Base-by-base conservation (phyloP, 2,888 invertebrate genomes). In the Drosophila suboccidentalis region DNA sequence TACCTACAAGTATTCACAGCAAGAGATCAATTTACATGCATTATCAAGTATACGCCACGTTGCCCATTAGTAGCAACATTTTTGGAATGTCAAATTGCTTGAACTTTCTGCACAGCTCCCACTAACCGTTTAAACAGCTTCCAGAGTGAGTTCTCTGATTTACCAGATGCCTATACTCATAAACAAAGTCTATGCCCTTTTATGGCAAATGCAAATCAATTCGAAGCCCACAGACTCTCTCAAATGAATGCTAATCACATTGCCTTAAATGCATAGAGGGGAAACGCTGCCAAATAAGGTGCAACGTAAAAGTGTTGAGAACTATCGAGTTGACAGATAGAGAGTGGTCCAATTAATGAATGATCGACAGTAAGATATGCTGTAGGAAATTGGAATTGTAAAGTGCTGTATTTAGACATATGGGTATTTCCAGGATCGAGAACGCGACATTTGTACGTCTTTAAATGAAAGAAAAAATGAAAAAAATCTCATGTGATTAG, bases 231-330 rank as follows among this genome's bases (percentile, higher is more conserved):
- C 78, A 58, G 62, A 47, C 22, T 69, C 60, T 60, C 61, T 43
- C 49, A 60, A 80, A 75, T 72, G 34, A 66, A 65, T 70, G 78
- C 55, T 78, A 78, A 78, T 81, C 74, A 41, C 53, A 57, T 65
- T 51, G 9, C 78, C 78, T 67, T 73, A 65, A 78, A 67, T 57
- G 78, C n/a, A 13, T 6, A 13, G 17, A 32, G 61, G 68, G 68
- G 49, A 75, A 69, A 26, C 43, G 9, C 44, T 11, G 11, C 49
- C 61, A 58, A 39, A 65, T 38, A 36, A 32, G 29, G 11, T n/a
- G 15, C 13, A 11, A 32, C 60, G 55, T 60, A 62, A 78, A 67
- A 67, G 55, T 67, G 46, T 47, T 47, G 46, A 59, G 58, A 78
- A 36, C 49, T 39, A 29, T 54, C 36, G 26, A 34, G n/a, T 17